A percentile compares a stretch with the other conserved stretches of the same genome.
These are phyloP conservation scores for Muschampia plurimacula DNA, from an alignment of 2,888 invertebrate species.

Conservation along the genomic window DNA sequence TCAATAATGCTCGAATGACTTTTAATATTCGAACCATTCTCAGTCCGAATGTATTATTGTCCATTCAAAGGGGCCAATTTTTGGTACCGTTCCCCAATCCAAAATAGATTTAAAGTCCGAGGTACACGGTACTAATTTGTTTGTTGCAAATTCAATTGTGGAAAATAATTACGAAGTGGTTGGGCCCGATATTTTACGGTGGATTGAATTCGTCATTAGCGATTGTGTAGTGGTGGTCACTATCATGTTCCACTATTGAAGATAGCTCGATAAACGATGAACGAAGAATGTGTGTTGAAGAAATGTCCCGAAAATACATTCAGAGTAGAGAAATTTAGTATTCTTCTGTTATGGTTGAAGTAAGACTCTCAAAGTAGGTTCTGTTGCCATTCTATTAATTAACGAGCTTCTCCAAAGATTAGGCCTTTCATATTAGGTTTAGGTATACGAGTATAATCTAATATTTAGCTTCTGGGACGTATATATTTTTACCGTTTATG, in stretches of 20 bases:
- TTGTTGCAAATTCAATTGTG: conserved; percentile 36
- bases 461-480: too few relatives aligned
- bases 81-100: conserved; percentile 48
- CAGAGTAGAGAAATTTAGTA: too few relatives aligned
- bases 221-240: conserved; percentile 16
- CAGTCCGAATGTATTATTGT: conserved; percentile 60
- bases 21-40: conserved; percentile 80
- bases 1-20: conserved; percentile 80
- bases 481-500: too few relatives aligned
- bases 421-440: too few relatives aligned
- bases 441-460: too few relatives aligned
- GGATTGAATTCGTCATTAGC: conserved; percentile 45
- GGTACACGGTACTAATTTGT: conserved; percentile 44
- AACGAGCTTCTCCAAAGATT: too few relatives aligned
- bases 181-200: conserved; percentile 57
- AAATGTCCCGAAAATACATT: too few relatives aligned
- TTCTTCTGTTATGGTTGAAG: too few relatives aligned
- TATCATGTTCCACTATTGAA: background rate
- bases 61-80: conserved; percentile 66
- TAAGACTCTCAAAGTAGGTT: too few relatives aligned
- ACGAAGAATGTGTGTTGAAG: background rate
- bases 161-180: conserved; percentile 46
- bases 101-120: conserved; percentile 42
- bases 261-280: background rate
- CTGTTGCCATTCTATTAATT: too few relatives aligned